phyloP scores from a whole-genome alignment of 2,888 invertebrate species.

The Oscheius onirici region DNA sequence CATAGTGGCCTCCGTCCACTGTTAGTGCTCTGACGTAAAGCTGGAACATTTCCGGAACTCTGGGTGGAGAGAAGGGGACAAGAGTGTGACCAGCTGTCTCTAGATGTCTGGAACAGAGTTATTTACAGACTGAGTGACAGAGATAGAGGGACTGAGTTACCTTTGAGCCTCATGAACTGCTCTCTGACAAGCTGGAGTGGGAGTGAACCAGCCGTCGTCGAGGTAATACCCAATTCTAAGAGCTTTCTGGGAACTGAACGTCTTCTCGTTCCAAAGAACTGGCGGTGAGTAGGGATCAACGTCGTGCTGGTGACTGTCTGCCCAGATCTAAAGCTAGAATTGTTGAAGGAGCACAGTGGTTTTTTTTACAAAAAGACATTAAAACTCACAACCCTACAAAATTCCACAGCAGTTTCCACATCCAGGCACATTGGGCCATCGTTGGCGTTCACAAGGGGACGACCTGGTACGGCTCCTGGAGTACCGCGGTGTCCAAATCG shows the following conservation, averaged over 20 bases:
- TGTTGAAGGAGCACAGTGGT: too few species aligned
- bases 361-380: neutral
- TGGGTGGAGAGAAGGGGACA: constrained; percentile 60
- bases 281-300: constrained; percentile 64
- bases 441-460: constrained; percentile 62
- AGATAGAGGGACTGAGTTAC: constrained; percentile 28
- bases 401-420: constrained; percentile 53
- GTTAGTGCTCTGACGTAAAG: constrained; percentile 57
- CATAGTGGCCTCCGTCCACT: constrained; percentile 61
- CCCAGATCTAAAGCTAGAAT: constrained; percentile 41
- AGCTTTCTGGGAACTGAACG: constrained; percentile 38
- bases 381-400: constrained; percentile 41
- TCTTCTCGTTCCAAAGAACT: constrained; percentile 55
- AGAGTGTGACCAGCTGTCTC: constrained; percentile 58
- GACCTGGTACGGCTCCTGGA: constrained; percentile 62
- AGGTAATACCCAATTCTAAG: constrained; percentile 57
- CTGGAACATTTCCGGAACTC: constrained; percentile 44
- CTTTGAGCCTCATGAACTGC: constrained; percentile 60
- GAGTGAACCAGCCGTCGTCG: constrained; percentile 66
- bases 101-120: too few species aligned
- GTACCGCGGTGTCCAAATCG: constrained; percentile 58
- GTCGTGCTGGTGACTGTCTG: constrained; percentile 49
- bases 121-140: too few species aligned
- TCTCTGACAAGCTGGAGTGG: constrained; percentile 55
- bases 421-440: constrained; percentile 64